Evolutionary conservation across 92 coral and sea anemone species (phyloP).

Genomic region (Actinernus sp.): DNA sequence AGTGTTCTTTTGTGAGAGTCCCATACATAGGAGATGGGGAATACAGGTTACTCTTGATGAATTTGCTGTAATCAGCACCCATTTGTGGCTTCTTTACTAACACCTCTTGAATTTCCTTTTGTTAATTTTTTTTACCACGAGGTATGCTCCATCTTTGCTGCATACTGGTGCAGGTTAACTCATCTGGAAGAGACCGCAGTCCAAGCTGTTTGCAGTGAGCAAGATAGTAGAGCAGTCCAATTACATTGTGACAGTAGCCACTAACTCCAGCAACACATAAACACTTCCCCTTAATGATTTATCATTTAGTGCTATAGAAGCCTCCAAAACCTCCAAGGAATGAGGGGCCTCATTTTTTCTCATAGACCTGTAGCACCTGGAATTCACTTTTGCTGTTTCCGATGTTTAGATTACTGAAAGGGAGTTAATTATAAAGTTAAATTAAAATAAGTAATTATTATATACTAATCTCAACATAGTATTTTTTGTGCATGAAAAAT

Average conservation of each 20-base stretch:
- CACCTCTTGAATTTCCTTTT: conserved; percentile 13
- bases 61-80: conserved; percentile 21
- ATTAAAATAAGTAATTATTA: too few species aligned
- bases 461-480: too few species aligned
- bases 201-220: conserved; percentile 64
- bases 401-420: too few species aligned
- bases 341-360: conserved; percentile 53
- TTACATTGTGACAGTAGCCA: conserved; percentile 62
- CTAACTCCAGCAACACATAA: conserved; percentile 68
- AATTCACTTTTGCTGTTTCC: too few species aligned
- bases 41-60: conserved; percentile 41
- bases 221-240: conserved; percentile 51
- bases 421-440: too few species aligned
- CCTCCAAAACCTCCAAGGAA: conserved; percentile 4
- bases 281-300: conserved; percentile 33
- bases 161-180: conserved; percentile 62
- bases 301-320: too few species aligned
- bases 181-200: conserved; percentile 48
- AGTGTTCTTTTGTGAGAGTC: conserved; percentile 30
- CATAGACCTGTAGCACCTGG: conserved; percentile 54
- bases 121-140: conserved; percentile 11
- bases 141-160: conserved; percentile 69
- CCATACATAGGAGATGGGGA: conserved; percentile 37
- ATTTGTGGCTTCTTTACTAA: conserved; percentile 47
- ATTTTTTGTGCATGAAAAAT: too few species aligned